Percentiles rank a stretch among this genome's conserved stretches.
These are phyloP conservation scores for Drosophila kanapiae DNA, from an alignment of 1,140 invertebrate genomes.

Conservation along the genomic window DNA sequence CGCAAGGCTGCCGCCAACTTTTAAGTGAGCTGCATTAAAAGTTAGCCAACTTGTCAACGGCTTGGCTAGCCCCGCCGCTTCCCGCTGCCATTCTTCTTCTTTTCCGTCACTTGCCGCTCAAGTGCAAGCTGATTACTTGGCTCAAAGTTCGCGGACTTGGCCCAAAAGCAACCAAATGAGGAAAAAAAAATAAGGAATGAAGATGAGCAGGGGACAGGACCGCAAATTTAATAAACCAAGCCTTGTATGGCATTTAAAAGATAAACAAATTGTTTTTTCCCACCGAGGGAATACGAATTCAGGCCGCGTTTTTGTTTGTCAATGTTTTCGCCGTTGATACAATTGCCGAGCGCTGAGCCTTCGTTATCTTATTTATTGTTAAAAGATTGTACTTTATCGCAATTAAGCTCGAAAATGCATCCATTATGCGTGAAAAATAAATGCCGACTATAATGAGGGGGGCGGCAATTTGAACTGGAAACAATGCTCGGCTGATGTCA, in stretches of 20 bases:
- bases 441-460: constrained; percentile 27
- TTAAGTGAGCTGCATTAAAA: constrained; percentile 81
- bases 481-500: constrained; percentile 41
- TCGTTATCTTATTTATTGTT: constrained; percentile 63
- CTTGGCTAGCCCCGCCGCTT: constrained; percentile 24
- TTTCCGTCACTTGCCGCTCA: constrained; percentile 17
- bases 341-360: constrained; percentile 26
- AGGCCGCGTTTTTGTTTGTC: constrained; percentile 21
- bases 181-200: constrained; percentile 9
- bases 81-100: not conserved
- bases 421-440: constrained; percentile 66
- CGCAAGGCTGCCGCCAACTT: constrained; percentile 55
- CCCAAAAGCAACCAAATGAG: constrained; percentile 10
- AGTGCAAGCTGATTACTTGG: constrained; percentile 66
- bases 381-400: constrained; percentile 63
- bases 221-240: constrained; percentile 59
- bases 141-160: constrained; percentile 51
- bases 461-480: constrained; percentile 2
- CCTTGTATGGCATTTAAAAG: constrained; percentile 42
- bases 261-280: constrained; percentile 48
- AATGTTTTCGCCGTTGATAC: constrained; percentile 27
- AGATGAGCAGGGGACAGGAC: not conserved
- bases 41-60: constrained; percentile 79
- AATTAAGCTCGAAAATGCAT: constrained; percentile 67
- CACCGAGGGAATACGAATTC: constrained; percentile 2